Conservation (phyloP, 2,113 vertebrate species). For the Vimba vimba region DNA sequence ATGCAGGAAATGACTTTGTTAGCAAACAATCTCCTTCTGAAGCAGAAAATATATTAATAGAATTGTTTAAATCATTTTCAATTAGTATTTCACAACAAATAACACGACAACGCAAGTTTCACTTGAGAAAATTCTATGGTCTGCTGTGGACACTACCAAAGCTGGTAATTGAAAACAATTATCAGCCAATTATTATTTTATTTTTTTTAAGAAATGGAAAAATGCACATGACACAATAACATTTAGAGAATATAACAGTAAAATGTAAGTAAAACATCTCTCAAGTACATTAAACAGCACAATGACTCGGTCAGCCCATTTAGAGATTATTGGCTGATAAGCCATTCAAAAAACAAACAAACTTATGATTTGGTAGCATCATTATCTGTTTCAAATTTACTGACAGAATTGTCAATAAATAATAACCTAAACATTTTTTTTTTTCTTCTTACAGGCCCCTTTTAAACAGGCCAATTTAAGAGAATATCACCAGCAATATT, state of each 20-base stretch:
- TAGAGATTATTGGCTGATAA: not conserved
- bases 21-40: not conserved
- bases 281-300: not conserved
- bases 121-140: not conserved
- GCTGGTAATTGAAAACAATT: not conserved
- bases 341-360: not conserved
- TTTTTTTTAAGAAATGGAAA: not conserved
- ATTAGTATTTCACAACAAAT: not conserved
- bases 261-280: not conserved
- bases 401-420: not conserved
- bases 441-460: too few relatives aligned
- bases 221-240: not conserved
- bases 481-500: too few relatives aligned
- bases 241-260: not conserved
- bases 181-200: not conserved
- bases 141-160: not conserved
- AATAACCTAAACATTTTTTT: not conserved
- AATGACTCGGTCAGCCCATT: not conserved
- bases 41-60: not conserved
- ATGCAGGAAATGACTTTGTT: not conserved
- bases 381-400: too few relatives aligned
- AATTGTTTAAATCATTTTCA: not conserved
- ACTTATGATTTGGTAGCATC: too few relatives aligned
- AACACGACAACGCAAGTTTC: not conserved
- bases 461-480: too few relatives aligned